These are phyloP conservation scores for Notamacropus eugenii DNA, from an alignment of 2,797 vertebrate species.

Conservation along the genomic window DNA sequence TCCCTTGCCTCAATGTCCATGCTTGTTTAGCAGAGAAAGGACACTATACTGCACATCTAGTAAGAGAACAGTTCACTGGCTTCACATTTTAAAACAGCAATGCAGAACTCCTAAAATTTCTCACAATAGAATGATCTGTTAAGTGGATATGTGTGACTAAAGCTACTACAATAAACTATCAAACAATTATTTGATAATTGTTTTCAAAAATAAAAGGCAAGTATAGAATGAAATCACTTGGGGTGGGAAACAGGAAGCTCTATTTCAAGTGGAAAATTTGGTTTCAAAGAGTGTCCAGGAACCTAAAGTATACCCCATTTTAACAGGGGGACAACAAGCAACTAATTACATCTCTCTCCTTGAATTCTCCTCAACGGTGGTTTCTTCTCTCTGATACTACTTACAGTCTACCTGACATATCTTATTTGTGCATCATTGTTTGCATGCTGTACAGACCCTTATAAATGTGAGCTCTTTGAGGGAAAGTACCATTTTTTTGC, in stretches of 20 bases:
- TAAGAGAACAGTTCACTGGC: not conserved
- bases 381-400: not conserved
- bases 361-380: not conserved
- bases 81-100: not conserved
- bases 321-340: not conserved
- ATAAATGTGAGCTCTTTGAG: not conserved
- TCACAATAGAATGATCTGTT: too few relatives aligned
- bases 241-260: not conserved
- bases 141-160: not conserved
- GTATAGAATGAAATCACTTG: not conserved
- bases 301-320: not conserved
- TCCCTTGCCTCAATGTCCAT: not conserved
- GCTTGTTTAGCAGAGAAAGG: not conserved
- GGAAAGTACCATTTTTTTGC: not conserved
- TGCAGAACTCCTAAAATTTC: not conserved
- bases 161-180: not conserved
- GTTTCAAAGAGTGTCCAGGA: not conserved
- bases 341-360: not conserved
- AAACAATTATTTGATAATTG: not conserved
- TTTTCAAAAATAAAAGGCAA: constrained; percentile 11
- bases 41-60: not conserved
- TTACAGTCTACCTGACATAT: not conserved
- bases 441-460: not conserved
- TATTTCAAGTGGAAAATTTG: not conserved
- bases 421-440: not conserved